Base-by-base conservation (phyloP, 2,113 vertebrate genomes). In the Eulacestoma nigropectus region DNA sequence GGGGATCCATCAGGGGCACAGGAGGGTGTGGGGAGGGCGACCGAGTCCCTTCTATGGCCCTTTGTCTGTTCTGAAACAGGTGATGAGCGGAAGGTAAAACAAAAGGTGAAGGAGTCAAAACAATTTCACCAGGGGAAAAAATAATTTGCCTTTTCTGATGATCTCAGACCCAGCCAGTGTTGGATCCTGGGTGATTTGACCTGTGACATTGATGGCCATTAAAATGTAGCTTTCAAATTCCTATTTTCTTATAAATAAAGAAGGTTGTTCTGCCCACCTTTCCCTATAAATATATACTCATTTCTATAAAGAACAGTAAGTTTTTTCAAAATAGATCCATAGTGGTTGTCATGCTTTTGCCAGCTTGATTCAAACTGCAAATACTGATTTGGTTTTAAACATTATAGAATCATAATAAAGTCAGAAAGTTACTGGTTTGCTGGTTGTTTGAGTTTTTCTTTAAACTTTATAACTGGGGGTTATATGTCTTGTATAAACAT, bases 21-120 rank as follows among this genome's bases (percentile, higher is more conserved):
- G 17, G 5, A 74, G 7, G 4, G 50, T 14, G 62, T 23, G 32
- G 27, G 25, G 9, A 68, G 21, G 16, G 12, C 0, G 0, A 23
- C 10, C 0, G 0, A 65, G 20, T 1, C 18, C 27, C 52, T 10
- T 29, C 20, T 37, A n/a, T 1, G 17, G 30, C 32, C 30, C 46
- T 7, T 25, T 33, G 21, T n/a, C 32, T 19, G 22, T 13, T 80
- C 63, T 44, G 42, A 49, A 72, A 11, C 55, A 75, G 72, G 60
- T 55, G 47, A 17, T 9, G 60, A 83, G 30, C 1, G 8, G 56
- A 74, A 87, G 67, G 53, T 11, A 47, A 75, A 89, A 33, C 7
- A 56, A 20, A 82, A 59, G 4, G 12, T 15, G 7, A 70, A 42
- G 10, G 17, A 76, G 17, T 69, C 13, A 47, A 68, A 89, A 56